Conservation (phyloP, 2,888 invertebrate species). For the Drepana falcataria region DNA sequence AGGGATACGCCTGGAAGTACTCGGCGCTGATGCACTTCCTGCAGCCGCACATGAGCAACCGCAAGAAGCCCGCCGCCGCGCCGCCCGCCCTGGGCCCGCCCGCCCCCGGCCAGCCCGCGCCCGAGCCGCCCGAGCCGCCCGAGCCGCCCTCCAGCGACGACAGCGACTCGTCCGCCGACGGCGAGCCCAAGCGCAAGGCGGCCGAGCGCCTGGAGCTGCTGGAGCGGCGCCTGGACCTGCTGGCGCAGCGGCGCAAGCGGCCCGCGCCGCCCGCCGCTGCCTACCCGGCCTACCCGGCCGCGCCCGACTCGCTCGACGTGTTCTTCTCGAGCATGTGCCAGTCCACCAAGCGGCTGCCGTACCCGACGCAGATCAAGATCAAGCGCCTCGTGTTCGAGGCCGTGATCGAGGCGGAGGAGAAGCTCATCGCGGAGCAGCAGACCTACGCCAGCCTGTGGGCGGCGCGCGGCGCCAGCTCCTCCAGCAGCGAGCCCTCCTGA, state of each 20-base stretch:
- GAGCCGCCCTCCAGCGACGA: constrained; percentile 6
- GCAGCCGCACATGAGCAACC: constrained; percentile 68
- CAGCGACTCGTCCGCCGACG: constrained; percentile 16
- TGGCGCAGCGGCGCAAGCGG: constrained; percentile 7
- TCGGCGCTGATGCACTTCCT: constrained; percentile 66
- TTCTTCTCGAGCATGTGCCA: constrained; percentile 74
- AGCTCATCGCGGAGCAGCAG: constrained; percentile 61
- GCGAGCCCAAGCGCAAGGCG: constrained; percentile 38
- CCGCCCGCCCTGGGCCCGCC: constrained; percentile 20
- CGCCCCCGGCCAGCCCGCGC: constrained; percentile 18
- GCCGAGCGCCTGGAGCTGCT: constrained; percentile 26
- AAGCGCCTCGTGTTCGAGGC: constrained; percentile 60
- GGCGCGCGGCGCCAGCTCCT: constrained; percentile 22
- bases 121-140: constrained; percentile 4
- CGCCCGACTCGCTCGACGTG: constrained; percentile 59
- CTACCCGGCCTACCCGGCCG: constrained; percentile 4
- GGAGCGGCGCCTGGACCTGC: constrained; percentile 17
- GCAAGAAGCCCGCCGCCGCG: constrained; percentile 49
- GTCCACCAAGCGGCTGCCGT: constrained; percentile 63
- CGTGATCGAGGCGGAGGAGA: constrained; percentile 64
- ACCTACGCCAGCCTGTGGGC: constrained; percentile 65
- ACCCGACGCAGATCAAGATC: constrained; percentile 61
- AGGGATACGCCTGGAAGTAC: constrained; percentile 66
- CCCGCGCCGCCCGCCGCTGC: constrained; percentile 12
- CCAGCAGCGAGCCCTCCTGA: constrained; percentile 15